Evolutionary conservation across 1,140 invertebrate genomes (phyloP).

Genomic region (Philopotamus ludificatus): DNA sequence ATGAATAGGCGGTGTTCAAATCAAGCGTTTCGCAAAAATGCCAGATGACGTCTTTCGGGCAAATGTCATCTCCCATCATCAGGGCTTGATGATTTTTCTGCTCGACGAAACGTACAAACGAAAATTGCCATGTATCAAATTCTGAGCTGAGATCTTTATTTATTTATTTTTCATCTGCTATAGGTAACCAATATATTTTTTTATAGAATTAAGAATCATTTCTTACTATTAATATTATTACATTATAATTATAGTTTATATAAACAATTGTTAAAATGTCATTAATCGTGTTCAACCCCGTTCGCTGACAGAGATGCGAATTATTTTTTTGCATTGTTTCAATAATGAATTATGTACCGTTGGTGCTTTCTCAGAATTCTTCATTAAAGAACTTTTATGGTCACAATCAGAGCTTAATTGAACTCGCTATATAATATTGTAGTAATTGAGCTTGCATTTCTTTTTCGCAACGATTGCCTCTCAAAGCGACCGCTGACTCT

Average conservation of each 20-base stretch:
- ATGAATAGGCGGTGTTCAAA: no score
- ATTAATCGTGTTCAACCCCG: no score
- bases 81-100: background rate
- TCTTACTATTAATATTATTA: no score
- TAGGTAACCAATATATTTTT: no score
- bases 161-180: background rate
- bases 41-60: background rate
- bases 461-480: background rate
- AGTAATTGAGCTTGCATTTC: background rate
- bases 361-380: no score
- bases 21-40: background rate
- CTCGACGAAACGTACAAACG: background rate
- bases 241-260: no score
- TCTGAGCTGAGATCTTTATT: background rate
- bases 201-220: no score
- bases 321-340: no score
- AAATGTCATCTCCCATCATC: background rate
- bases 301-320: no score
- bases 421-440: background rate
- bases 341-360: no score
- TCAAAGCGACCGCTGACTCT: background rate
- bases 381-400: background rate
- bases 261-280: no score
- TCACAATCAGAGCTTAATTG: background rate
- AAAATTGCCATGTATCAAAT: background rate